Base-by-base conservation (phyloP, 2,113 vertebrate genomes). In the Otus sunia region DNA sequence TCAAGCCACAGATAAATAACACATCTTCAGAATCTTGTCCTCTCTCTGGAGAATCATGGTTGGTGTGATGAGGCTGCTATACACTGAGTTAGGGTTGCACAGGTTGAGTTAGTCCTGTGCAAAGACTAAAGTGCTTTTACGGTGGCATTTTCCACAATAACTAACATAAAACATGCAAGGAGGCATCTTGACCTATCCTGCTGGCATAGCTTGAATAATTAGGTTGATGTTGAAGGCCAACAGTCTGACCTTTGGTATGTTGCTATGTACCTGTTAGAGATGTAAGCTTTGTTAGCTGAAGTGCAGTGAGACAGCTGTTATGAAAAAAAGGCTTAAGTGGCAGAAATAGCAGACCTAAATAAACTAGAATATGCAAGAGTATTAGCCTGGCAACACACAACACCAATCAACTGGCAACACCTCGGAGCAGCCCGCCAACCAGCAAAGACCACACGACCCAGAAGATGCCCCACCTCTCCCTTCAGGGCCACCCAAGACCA, bases 391-490 rank as follows among this genome's bases (percentile, higher is more conserved):
- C 32, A 71, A 58, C 2, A 16, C 0, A 1, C 20, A 55, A 47
- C 73, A 67, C 32, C 69, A 63, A 58, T 37, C 41, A 91, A 13
- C 8, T 12, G 19, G 11, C 0, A 2, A 74, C 27, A 62, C 47
- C 22, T 29, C 50, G 43, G 69, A 85, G 41, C 55, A 41, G 37
- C 25, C n/a, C 32, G 25, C 25, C 58, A n/a, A 53, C 37, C 10
- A 45, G 32, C 17, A 50, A 74, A 59, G 43, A 81, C 9, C 11
- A 58, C 1, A 7, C 0, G 5, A 26, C 15, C 18, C 25, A 30
- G 12, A 27, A 36, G 27, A 52, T 3, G n/a, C 3, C 8, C 10
- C 16, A 5, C 19, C 11, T 0, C 2, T 15, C 4, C 29, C 47
- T 47, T 30, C 36, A 39, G 15, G 23, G 29, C 34, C 37, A 45